A percentile compares a stretch with the other conserved stretches of the same genome.
Conservation (phyloP, 2,797 vertebrate genomes). For the Novumbra hubbsi region DNA sequence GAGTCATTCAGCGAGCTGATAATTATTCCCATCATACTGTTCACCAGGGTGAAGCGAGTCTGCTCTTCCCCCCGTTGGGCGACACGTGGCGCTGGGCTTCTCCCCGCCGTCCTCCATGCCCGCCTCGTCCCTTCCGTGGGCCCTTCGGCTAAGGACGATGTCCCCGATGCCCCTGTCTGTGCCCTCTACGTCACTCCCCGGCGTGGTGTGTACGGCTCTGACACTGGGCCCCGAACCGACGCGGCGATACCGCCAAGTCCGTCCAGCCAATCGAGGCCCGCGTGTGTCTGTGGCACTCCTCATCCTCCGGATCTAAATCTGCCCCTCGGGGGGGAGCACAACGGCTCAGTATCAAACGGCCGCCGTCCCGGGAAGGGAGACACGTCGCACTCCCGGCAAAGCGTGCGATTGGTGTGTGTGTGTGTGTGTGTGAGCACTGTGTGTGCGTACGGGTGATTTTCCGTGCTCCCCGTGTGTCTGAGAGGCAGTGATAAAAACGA, state of each 20-base stretch:
- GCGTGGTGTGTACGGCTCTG: background rate
- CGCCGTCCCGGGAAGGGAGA: background rate
- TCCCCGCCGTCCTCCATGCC: background rate
- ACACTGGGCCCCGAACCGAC: slow-evolving; percentile 4
- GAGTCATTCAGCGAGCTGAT: background rate
- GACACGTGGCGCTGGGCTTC: background rate
- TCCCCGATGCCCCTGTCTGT: background rate
- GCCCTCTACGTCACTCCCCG: background rate
- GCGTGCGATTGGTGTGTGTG: slow-evolving; percentile 9
- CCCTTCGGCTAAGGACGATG: background rate
- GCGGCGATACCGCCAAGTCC: background rate
- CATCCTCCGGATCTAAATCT: slow-evolving; percentile 14
- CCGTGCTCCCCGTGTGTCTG: slow-evolving; percentile 15
- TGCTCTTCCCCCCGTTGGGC: background rate
- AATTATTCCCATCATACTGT: slow-evolving; percentile 3
- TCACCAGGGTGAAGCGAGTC: background rate
- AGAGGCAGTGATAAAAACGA: background rate
- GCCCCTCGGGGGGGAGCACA: slow-evolving; percentile 14
- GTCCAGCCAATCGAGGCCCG: background rate
- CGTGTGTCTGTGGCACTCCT: background rate
- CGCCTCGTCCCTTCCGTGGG: background rate
- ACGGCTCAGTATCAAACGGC: slow-evolving; percentile 11
- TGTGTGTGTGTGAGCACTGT: background rate
- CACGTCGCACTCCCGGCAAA: background rate
- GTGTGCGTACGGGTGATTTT: background rate